A percentile compares a stretch with the other conserved stretches of the same genome.
Conservation (phyloP, 1,140 invertebrate genomes). For the Lordiphosa stackelbergi region DNA sequence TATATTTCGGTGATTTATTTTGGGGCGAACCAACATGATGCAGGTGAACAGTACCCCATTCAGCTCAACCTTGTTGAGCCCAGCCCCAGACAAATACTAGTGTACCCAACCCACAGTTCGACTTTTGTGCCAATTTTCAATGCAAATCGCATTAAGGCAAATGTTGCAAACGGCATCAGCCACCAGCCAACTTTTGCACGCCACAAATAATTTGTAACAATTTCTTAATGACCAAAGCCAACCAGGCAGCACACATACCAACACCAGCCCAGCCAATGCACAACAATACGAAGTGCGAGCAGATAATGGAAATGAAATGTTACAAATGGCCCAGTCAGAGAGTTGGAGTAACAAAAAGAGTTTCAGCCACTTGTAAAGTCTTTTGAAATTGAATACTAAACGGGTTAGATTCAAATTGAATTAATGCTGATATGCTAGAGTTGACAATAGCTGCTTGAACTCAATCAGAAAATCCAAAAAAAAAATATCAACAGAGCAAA, state of each 20-base stretch:
- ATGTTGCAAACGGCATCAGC: slow-evolving; percentile 45
- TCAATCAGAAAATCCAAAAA: not conserved
- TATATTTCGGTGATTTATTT: slow-evolving; percentile 6
- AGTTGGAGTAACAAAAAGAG: no score
- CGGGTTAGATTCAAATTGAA: no score
- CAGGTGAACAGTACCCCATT: slow-evolving; percentile 35
- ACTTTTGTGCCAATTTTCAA: slow-evolving; percentile 55
- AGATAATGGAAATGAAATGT: no score
- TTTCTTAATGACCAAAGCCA: slow-evolving; percentile 43
- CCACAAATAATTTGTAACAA: slow-evolving; percentile 50
- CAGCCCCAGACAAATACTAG: slow-evolving; percentile 23
- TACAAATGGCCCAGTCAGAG: no score
- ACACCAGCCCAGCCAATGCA: not conserved
- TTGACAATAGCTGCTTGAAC: no score
- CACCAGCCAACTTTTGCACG: slow-evolving; percentile 26
- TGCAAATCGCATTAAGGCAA: slow-evolving; percentile 56
- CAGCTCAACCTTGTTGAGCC: slow-evolving; percentile 29
- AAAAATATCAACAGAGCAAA: no score
- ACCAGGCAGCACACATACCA: slow-evolving; percentile 11
- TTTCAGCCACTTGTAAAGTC: no score
- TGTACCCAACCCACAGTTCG: slow-evolving; percentile 9
- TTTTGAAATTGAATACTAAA: no score
- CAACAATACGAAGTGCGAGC: no score
- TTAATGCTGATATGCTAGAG: no score
- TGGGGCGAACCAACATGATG: slow-evolving; percentile 14